Evolutionary conservation across 2,888 invertebrate species (phyloP), one percentile per base, ranked within the genome.

Genomic region (Euzetes globulus): DNA sequence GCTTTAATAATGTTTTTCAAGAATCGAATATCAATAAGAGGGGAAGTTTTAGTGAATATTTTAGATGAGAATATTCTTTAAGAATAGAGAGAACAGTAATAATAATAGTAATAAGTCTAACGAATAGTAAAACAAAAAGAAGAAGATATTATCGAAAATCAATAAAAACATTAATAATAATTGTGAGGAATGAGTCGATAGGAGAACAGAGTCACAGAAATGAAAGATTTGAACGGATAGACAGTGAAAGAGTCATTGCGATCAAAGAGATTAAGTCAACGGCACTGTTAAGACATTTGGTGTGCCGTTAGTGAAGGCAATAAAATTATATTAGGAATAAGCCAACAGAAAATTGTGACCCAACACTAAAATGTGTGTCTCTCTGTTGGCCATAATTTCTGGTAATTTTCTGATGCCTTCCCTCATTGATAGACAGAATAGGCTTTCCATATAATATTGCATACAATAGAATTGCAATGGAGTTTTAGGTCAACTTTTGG

Each of bases 191-290:
- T 5, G 19, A 50, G n/a, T n/a, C 6, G 50, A 5, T n/a, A 50
- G n/a, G 41, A 50, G n/a, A 50, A 50, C 19, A 50, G 13, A 41
- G 50, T 50, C n/a, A 50, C 50, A 50, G 6, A n/a, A 50, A 50
- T 50, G 19, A 19, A 50, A 50, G 50, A 50, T n/a, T 50, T 50
- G 50, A 60, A 27, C 7, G 17, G 60, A 60, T 17, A 60, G 60
- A 19, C 25, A 27, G 5, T 13, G 1, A 41, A 41, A 41, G 19
- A 60, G 60, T 29, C 22, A 17, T 27, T 60, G 50, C 50, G 25
- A 60, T 60, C 60, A 60, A 60, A 60, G 27, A 60, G 60, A 60
- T 60, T 60, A 60, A 60, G 60, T 27, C 60, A 60, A 60, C 60
- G 22, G 19, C 60, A 29, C 22, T 60, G 29, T 27, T 41, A 60